Base-by-base conservation (phyloP, 2,113 vertebrate genomes). In the Ictalurus furcatus region DNA sequence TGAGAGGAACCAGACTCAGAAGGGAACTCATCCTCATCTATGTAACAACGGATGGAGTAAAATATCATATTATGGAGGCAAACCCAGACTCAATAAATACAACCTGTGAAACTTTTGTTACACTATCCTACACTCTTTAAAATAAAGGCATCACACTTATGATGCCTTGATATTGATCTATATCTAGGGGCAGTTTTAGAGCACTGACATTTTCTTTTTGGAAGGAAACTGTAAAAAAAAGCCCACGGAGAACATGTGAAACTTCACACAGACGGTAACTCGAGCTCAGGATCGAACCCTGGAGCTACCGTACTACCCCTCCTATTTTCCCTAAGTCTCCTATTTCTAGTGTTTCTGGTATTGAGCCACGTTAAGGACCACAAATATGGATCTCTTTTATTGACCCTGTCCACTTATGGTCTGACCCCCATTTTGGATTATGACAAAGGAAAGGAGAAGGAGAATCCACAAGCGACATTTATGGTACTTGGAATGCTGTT, bases 321-420 rank as follows among this genome's bases (percentile, higher is more conserved):
- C 9, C 79, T 58, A 3, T 54, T 82, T 82, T 37, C 80, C 80
- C 56, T 8, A 8, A 82, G 80, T 82, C n/a, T 82, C 54, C 80
- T 59, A 34, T 82, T 82, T 59, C 80, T 59, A 82, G n/a, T 82
- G n/a, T 82, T 82, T 82, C 80, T 82, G 30, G 40, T 59, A 82
- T 59, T 82, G 80, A 82, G 56, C 30, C 14, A 9, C 59, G 30
- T 37, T 82, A 82, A 82, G 80, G 80, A 82, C 80, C 80, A 82
- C 80, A 82, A 82, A 82, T 82, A 82, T 82, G 48, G 80, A 82
- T 82, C 28, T 82, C 80, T 82, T 82, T 59, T 82, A 82, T 82
- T 82, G 80, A 82, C 79, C 80, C 80, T 82, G 80, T 82, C 80
- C 56, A 82, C 80, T 82, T 82, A 82, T 84, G 81, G 81, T 84